Evolutionary conservation across 2,888 invertebrate species (phyloP).

Genomic region (Cotesia congregata): DNA sequence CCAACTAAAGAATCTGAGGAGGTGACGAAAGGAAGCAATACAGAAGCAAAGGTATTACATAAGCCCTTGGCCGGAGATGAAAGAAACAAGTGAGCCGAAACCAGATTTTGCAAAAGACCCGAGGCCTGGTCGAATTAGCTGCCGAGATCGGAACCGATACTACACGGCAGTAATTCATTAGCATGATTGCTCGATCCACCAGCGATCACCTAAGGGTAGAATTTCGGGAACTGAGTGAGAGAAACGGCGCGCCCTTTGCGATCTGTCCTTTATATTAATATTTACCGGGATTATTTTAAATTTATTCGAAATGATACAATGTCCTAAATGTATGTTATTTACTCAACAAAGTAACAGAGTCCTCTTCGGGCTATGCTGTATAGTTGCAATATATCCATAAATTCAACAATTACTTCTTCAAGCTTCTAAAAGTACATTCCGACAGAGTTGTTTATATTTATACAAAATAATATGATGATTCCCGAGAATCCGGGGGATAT

Average conservation of each 20-base stretch:
- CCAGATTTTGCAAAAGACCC: slow-evolving; percentile 40
- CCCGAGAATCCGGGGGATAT: background rate
- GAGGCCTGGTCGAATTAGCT: slow-evolving; percentile 54
- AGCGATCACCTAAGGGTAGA: slow-evolving; percentile 10
- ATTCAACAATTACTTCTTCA: background rate
- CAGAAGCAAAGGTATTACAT: background rate
- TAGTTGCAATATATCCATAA: background rate
- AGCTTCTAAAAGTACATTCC: background rate
- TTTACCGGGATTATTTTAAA: background rate
- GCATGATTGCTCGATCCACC: slow-evolving; percentile 54
- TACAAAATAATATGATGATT: background rate
- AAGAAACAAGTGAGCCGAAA: slow-evolving; percentile 5
- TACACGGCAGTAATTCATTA: slow-evolving; percentile 59
- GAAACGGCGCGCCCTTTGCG: background rate
- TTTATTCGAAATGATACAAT: background rate
- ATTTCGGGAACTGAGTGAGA: background rate
- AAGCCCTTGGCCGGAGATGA: slow-evolving; percentile 33
- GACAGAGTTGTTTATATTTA: background rate
- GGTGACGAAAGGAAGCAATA: slow-evolving; percentile 27
- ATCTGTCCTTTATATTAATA: background rate
- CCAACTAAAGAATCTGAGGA: background rate
- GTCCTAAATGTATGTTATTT: background rate
- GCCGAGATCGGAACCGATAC: slow-evolving; percentile 56
- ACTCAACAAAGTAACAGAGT: background rate
- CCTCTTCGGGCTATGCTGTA: background rate